Evolutionary conservation across 2,888 invertebrate genomes (phyloP).

Genomic region (Oxyteleia sp.): DNA sequence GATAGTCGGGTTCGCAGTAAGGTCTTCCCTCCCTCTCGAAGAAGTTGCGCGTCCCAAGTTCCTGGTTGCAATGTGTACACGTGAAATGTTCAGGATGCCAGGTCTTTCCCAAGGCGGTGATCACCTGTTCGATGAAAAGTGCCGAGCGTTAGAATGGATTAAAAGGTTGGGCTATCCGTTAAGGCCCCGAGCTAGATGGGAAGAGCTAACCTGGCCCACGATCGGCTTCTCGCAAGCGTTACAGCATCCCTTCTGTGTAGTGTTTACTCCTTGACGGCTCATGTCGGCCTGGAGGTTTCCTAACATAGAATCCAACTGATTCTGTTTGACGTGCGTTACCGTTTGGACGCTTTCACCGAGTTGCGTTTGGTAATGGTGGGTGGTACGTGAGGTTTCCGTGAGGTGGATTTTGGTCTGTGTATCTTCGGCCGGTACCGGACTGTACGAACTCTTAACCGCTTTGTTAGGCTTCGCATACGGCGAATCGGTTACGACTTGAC

Average conservation of each 20-base stretch:
- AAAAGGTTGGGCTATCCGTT: neutral
- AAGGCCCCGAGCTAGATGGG: neutral
- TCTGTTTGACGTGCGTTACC: conserved; percentile 88
- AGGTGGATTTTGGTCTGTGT: conserved; percentile 84
- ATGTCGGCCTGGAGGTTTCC: conserved; percentile 97
- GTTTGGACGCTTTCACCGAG: conserved; percentile 87
- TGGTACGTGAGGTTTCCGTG: conserved; percentile 84
- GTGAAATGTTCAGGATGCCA: conserved; percentile 99
- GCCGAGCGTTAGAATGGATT: neutral
- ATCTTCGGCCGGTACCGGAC: conserved; percentile 88
- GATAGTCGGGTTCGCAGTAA: conserved; percentile 98
- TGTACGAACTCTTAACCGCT: conserved; percentile 89
- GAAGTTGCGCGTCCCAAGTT: conserved; percentile 98
- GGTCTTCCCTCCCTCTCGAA: conserved; percentile 99
- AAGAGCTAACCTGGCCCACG: conserved; percentile 94
- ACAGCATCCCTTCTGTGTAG: conserved; percentile 99
- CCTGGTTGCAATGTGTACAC: conserved; percentile 98
- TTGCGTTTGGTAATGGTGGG: conserved; percentile 85
- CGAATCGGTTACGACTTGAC: conserved; percentile 91
- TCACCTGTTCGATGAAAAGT: conserved; percentile 89
- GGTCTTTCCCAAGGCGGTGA: conserved; percentile 98
- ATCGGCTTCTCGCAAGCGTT: conserved; percentile 99
- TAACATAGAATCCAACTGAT: conserved; percentile 96
- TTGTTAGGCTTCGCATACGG: conserved; percentile 91
- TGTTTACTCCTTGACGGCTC: conserved; percentile 99